Percentiles rank a stretch among this genome's conserved stretches.
phyloP scores from a whole-genome alignment of 2,888 invertebrate species.

The Selenia dentaria region DNA sequence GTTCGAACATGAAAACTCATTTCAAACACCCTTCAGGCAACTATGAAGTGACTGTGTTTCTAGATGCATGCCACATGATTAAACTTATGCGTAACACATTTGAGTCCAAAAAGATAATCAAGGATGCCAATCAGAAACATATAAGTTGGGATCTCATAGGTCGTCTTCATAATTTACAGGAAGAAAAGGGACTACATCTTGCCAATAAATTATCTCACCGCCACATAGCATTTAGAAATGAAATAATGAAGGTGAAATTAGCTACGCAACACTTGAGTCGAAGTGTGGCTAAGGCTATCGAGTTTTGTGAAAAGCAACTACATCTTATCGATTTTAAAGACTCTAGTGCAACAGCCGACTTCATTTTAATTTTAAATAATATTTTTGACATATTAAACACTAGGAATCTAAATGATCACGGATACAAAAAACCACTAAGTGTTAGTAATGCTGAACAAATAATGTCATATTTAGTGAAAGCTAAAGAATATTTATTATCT shows the following conservation, averaged over 20 bases:
- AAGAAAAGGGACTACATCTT: neutral
- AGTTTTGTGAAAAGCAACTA: neutral
- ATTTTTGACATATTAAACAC: neutral
- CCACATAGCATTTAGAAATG: neutral
- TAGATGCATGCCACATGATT: neutral
- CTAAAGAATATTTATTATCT: too few relatives aligned
- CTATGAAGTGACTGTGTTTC: neutral
- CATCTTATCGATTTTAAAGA: neutral
- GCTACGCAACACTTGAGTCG: neutral
- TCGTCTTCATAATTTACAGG: neutral
- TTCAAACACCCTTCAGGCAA: neutral
- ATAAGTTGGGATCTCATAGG: neutral
- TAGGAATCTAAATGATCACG: neutral
- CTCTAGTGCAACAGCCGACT: neutral
- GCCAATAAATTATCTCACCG: neutral
- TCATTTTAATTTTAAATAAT: neutral
- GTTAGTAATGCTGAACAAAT: too few relatives aligned
- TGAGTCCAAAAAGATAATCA: neutral
- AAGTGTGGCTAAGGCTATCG: neutral
- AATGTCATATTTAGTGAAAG: too few relatives aligned
- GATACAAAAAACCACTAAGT: neutral
- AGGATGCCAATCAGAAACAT: neutral
- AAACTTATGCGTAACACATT: neutral
- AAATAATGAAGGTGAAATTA: too few relatives aligned
- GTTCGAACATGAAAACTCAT: neutral